Evolutionary conservation across 2,888 invertebrate species (phyloP).

Genomic region (Drosophila nigritarsus): DNA sequence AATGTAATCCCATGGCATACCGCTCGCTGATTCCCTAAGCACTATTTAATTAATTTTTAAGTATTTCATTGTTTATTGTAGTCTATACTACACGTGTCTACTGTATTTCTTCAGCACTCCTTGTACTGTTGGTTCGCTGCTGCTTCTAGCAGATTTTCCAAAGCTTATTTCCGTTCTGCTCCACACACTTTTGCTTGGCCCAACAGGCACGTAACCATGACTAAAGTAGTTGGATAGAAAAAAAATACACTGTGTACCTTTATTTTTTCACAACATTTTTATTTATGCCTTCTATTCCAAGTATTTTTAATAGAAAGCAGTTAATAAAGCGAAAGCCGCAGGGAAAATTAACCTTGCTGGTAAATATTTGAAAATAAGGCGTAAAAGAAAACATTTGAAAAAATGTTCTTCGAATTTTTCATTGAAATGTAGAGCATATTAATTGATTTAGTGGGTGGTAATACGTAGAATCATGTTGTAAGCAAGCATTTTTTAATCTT

Average conservation of each 20-base stretch:
- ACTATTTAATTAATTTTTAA: constrained; percentile 35
- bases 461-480: not conserved
- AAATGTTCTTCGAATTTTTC: not conserved
- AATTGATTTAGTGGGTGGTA: not conserved
- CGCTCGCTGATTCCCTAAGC: constrained; percentile 18
- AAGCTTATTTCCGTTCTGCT: constrained; percentile 18
- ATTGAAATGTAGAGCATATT: no score
- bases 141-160: constrained; percentile 40
- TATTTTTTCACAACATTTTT: not conserved
- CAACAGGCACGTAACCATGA: constrained; percentile 18
- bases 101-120: not conserved
- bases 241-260: constrained; percentile 19
- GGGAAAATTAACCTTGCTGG: not conserved
- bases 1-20: constrained; percentile 3
- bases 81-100: constrained; percentile 15
- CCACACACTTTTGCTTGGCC: constrained; percentile 20
- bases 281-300: constrained; percentile 3
- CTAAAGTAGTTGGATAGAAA: constrained; percentile 13
- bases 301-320: constrained; percentile 18
- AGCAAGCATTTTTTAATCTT: not conserved
- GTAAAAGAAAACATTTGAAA: not conserved
- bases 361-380: not conserved
- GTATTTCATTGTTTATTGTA: constrained; percentile 26
- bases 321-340: constrained; percentile 27
- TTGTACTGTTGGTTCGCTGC: constrained; percentile 14